These are phyloP conservation scores for Drymonia ruficornis DNA, from an alignment of 2,888 invertebrate genomes.

Conservation along the genomic window DNA sequence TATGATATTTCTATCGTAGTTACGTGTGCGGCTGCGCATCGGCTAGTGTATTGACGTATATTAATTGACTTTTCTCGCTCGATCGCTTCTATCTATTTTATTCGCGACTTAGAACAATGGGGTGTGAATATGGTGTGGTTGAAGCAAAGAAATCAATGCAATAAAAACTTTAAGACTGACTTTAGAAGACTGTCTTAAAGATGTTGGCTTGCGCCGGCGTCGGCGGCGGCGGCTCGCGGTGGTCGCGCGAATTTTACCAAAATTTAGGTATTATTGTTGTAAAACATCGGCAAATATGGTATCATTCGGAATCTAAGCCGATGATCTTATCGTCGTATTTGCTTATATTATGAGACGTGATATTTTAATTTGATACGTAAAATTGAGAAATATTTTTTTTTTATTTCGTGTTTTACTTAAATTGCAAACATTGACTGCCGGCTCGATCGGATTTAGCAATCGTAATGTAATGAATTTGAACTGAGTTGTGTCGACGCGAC, in stretches of 20 bases:
- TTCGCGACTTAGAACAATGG: constrained; percentile 52
- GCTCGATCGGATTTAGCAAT: constrained; percentile 36
- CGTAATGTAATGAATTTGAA: constrained; percentile 30
- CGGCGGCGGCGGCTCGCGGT: constrained; percentile 23
- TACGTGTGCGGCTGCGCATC: constrained; percentile 21
- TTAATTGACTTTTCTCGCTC: constrained; percentile 50
- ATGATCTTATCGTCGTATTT: constrained; percentile 37
- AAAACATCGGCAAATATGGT: constrained; percentile 31
- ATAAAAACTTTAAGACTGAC: constrained; percentile 83
- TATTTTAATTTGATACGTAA: constrained; percentile 55
- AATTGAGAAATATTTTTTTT: constrained; percentile 46
- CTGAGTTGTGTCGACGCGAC: constrained; percentile 20
- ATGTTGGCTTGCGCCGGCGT: constrained; percentile 48
- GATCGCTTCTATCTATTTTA: constrained; percentile 55
- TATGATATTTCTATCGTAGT: constrained; percentile 54
- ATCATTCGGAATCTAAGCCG: constrained; percentile 30
- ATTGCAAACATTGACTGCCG: constrained; percentile 34
- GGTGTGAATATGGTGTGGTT: constrained; percentile 56
- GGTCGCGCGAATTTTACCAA: constrained; percentile 52
- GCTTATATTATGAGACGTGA: constrained; percentile 42
- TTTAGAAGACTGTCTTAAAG: constrained; percentile 83
- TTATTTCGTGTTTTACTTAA: constrained; percentile 27
- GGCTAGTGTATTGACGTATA: constrained; percentile 18
- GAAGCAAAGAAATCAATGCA: constrained; percentile 77
- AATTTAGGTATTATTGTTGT: constrained; percentile 56